Evolutionary conservation across 2,113 vertebrate genomes (phyloP).

Genomic region (Ailurus styani): DNA sequence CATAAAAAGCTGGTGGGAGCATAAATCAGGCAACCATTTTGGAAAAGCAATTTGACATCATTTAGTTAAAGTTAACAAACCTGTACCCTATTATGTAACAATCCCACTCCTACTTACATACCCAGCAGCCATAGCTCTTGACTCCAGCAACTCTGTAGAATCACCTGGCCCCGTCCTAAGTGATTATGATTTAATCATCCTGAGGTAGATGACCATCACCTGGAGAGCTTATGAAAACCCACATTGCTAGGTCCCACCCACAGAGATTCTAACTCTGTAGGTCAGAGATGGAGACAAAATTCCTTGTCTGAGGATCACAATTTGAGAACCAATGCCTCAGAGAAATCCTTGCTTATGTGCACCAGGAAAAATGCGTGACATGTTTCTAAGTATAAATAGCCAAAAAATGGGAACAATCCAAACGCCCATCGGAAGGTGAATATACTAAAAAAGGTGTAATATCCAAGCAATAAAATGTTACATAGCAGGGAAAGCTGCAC

Average conservation of each 20-base stretch:
- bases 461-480: neutral
- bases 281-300: neutral
- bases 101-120: neutral
- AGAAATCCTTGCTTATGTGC: neutral
- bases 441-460: neutral
- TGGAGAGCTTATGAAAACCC: neutral
- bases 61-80: neutral
- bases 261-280: neutral
- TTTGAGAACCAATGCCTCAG: neutral
- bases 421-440: neutral
- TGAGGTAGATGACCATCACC: neutral
- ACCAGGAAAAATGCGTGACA: neutral
- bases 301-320: neutral
- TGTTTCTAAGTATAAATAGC: neutral
- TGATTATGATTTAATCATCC: neutral
- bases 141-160: neutral
- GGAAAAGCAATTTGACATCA: neutral
- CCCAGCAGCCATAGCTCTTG: neutral
- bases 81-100: neutral
- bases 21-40: neutral
- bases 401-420: neutral
- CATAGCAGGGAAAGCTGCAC: neutral
- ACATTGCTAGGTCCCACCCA: neutral
- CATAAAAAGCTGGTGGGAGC: neutral
- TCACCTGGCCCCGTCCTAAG: neutral